phyloP scores from a whole-genome alignment of 2,113 vertebrate species.

The Ammodytes marinus region DNA sequence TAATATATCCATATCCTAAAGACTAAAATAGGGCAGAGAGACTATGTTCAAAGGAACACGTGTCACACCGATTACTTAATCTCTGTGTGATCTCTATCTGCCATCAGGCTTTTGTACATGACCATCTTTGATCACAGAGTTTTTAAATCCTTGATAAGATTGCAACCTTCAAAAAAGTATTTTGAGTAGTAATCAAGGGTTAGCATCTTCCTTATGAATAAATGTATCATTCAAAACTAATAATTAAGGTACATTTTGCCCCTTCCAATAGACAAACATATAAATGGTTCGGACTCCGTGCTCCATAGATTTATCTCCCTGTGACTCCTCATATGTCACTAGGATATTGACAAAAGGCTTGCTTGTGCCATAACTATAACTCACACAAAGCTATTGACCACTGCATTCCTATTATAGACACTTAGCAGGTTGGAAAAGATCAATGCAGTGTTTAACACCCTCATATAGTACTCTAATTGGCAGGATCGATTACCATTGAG shows the following conservation, averaged over 20 bases:
- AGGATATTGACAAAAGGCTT: background rate
- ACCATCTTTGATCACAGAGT: slow-evolving; percentile 52
- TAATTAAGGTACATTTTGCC: background rate
- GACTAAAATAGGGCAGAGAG: slow-evolving; percentile 41
- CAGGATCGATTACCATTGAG: slow-evolving; percentile 1
- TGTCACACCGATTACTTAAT: slow-evolving; percentile 59
- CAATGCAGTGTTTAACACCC: slow-evolving; percentile 37
- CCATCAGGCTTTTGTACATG: slow-evolving; percentile 37
- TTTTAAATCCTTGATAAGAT: slow-evolving; percentile 45
- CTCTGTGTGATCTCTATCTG: slow-evolving; percentile 34
- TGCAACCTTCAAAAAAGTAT: slow-evolving; percentile 19
- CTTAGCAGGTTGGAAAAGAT: slow-evolving; percentile 7
- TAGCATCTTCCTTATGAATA: background rate
- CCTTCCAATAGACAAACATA: background rate
- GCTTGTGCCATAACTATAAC: slow-evolving; percentile 3
- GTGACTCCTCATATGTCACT: background rate
- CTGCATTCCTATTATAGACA: slow-evolving; percentile 19
- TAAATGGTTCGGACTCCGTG: background rate
- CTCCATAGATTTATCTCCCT: background rate
- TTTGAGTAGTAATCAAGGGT: background rate
- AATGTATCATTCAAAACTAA: background rate
- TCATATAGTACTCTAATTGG: slow-evolving; percentile 7
- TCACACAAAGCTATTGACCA: background rate
- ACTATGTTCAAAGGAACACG: slow-evolving; percentile 58
- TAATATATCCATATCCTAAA: slow-evolving; percentile 15